Evolutionary conservation across 2,888 invertebrate species (phyloP).

Genomic region (Sabellastarte sp.): DNA sequence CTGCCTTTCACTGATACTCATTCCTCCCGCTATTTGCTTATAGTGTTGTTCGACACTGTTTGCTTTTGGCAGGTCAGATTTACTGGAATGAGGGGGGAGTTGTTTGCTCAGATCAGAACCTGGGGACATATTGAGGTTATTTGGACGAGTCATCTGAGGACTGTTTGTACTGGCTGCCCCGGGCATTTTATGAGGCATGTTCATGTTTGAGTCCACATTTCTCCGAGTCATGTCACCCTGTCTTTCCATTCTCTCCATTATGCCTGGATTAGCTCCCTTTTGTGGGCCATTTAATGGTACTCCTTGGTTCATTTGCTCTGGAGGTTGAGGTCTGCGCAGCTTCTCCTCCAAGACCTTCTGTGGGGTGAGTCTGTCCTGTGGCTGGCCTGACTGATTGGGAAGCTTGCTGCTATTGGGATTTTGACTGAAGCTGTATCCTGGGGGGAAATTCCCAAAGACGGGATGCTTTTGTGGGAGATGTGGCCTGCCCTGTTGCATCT

Average conservation of each 20-base stretch:
- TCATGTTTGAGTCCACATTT: not conserved
- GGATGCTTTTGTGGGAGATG: not conserved
- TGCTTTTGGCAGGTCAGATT: not conserved
- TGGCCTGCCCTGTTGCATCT: not conserved
- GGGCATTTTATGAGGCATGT: not conserved
- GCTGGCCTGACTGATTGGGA: not conserved
- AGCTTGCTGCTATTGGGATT: not conserved
- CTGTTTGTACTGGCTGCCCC: not conserved
- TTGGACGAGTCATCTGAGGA: not conserved
- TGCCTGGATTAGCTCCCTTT: not conserved
- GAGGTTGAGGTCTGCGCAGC: not conserved
- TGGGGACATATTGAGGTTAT: not conserved
- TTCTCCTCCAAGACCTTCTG: not conserved
- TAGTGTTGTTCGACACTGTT: not conserved
- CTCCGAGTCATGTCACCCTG: not conserved
- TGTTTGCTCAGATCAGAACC: not conserved
- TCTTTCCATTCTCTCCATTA: not conserved
- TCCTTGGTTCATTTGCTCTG: too few relatives aligned
- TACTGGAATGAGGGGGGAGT: not conserved
- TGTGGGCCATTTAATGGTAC: not conserved
- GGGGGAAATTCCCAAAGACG: not conserved
- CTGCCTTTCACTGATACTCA: constrained; percentile 45
- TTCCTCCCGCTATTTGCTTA: not conserved
- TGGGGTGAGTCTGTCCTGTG: not conserved
- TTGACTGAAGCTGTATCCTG: not conserved